A percentile compares a stretch with the other conserved stretches of the same genome.
These are phyloP conservation scores for Geopemphigus sp. DNA, from an alignment of 1,140 invertebrate genomes.

Conservation along the genomic window DNA sequence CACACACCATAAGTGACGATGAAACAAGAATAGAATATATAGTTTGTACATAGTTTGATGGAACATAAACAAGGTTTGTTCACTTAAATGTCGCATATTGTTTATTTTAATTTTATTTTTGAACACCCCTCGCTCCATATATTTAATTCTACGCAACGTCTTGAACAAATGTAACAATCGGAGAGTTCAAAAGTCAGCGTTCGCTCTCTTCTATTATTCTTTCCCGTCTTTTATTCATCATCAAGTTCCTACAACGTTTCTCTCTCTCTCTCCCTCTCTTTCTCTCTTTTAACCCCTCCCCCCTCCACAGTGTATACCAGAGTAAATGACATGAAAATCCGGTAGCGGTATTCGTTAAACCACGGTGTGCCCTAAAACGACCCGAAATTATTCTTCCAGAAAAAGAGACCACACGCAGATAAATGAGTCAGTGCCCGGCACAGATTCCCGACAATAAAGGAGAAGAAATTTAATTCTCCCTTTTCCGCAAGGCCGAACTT, in stretches of 20 bases:
- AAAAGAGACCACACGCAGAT: conserved; percentile 35
- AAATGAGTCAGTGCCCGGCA: conserved; percentile 35
- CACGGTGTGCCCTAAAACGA: conserved; percentile 3
- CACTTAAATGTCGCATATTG: not conserved
- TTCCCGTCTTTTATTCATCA: not conserved
- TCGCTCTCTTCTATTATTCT: not conserved
- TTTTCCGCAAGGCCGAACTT: conserved; percentile 8
- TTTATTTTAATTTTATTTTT: not conserved
- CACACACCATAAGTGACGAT: no score
- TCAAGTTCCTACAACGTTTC: no score
- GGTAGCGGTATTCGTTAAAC: conserved; percentile 17
- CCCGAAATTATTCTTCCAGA: conserved; percentile 47
- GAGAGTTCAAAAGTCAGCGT: conserved; percentile 34
- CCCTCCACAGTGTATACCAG: not conserved
- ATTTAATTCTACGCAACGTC: conserved; percentile 26
- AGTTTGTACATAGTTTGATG: not conserved
- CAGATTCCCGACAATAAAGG: conserved; percentile 33
- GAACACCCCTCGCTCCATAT: not conserved
- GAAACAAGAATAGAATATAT: not conserved
- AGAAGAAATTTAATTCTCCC: conserved; percentile 32
- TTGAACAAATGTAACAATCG: conserved; percentile 12
- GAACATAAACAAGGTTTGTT: not conserved
- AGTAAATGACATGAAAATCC: conserved; percentile 47
- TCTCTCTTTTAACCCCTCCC: not conserved
- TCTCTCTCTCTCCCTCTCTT: not conserved